These are phyloP conservation scores for Philopotamus ludificatus DNA, from an alignment of 1,140 invertebrate genomes.

Conservation along the genomic window DNA sequence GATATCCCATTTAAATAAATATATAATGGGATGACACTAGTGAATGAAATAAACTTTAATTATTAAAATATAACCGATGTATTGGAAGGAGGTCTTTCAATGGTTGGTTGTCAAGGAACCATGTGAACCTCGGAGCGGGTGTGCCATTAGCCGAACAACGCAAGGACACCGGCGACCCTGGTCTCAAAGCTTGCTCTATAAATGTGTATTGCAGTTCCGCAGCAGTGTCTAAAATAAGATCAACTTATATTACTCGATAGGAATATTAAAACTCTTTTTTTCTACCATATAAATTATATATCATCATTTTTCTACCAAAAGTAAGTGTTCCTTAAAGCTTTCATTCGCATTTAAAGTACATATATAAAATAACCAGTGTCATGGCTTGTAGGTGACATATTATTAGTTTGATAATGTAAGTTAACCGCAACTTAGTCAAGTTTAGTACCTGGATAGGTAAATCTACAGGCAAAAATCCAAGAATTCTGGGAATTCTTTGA, in stretches of 20 bases:
- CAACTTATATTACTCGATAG: background rate
- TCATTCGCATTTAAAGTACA: background rate
- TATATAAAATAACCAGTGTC: too few species aligned
- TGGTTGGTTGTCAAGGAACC: slow-evolving; percentile 72
- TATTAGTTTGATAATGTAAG: too few species aligned
- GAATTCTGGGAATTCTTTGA: too few species aligned
- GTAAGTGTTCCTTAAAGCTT: background rate
- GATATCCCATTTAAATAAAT: too few species aligned
- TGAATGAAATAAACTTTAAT: too few species aligned
- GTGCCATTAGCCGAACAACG: slow-evolving; percentile 76
- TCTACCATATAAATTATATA: too few species aligned
- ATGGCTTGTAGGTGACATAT: too few species aligned
- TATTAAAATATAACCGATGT: slow-evolving; percentile 43
- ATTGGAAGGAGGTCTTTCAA: slow-evolving; percentile 48
- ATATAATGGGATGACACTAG: too few species aligned
- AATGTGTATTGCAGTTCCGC: slow-evolving; percentile 74
- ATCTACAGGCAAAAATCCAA: too few species aligned
- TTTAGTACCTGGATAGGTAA: too few species aligned
- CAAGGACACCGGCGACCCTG: slow-evolving; percentile 70
- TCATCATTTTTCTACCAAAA: background rate
- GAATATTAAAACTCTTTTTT: too few species aligned
- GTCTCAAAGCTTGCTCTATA: slow-evolving; percentile 71
- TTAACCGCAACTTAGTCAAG: too few species aligned
- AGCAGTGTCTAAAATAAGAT: slow-evolving; percentile 59
- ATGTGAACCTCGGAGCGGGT: slow-evolving; percentile 73